Evolutionary conservation across 2,888 invertebrate species (phyloP).

Genomic region (Agrilus mali): DNA sequence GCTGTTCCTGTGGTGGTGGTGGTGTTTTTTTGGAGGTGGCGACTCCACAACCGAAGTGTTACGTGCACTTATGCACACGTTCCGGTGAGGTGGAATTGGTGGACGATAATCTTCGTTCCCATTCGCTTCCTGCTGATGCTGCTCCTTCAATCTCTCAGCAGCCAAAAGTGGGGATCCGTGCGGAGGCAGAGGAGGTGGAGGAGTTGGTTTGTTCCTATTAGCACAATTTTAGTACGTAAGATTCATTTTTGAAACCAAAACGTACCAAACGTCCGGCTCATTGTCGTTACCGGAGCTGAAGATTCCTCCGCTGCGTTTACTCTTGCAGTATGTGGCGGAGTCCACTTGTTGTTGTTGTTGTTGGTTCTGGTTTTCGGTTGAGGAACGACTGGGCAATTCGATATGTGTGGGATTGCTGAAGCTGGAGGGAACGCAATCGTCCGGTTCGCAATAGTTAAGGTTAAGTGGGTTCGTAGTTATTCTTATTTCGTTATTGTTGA

Average conservation of each 20-base stretch:
- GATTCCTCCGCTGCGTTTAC: slow-evolving; percentile 20
- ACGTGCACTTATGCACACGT: slow-evolving; percentile 32
- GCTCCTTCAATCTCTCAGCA: slow-evolving; percentile 11
- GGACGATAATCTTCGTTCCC: slow-evolving; percentile 61
- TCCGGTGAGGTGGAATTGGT: slow-evolving; percentile 80
- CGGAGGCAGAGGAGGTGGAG: slow-evolving; percentile 32
- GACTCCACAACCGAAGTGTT: slow-evolving; percentile 7
- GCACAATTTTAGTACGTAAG: neutral
- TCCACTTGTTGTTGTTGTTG: slow-evolving; percentile 37
- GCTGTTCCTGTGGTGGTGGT: slow-evolving; percentile 35
- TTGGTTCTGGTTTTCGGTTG: slow-evolving; percentile 20
- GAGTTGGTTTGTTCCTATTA: slow-evolving; percentile 28
- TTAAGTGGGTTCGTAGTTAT: slow-evolving; percentile 70
- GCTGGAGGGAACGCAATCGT: slow-evolving; percentile 46
- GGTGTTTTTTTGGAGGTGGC: slow-evolving; percentile 27
- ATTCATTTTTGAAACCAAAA: slow-evolving; percentile 1
- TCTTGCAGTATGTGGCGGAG: slow-evolving; percentile 61
- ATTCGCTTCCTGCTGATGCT: slow-evolving; percentile 25
- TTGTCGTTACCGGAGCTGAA: slow-evolving; percentile 19
- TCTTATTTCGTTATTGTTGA: slow-evolving; percentile 46
- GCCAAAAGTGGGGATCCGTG: slow-evolving; percentile 34
- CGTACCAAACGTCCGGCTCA: slow-evolving; percentile 28
- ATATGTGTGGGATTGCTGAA: slow-evolving; percentile 66
- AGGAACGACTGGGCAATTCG: slow-evolving; percentile 40
- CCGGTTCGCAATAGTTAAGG: slow-evolving; percentile 54